Evolutionary conservation across 37 sponge, comb jelly and placozoan species (phyloP), one percentile per base, ranked within the genome.

Genomic region (Hexactinellida sp.): DNA sequence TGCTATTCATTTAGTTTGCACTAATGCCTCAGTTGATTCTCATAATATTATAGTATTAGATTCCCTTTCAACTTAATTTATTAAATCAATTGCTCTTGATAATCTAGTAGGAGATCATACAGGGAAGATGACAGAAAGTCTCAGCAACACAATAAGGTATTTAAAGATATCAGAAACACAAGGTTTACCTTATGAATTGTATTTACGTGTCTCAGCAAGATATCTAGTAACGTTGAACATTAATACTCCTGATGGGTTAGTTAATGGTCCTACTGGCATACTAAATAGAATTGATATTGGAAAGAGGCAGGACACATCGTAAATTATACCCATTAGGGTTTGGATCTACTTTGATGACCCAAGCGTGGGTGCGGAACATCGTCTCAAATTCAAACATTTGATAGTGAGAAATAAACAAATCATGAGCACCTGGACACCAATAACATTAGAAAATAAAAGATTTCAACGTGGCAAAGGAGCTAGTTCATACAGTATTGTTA

Each of bases 111-210:
- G 76, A 32, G 76, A 63, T 28, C 25, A 63, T 63, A 28, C 76
- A 21, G 76, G 76, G 13, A 28, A 10, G 3, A 63, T 63, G 3
- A 21, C 76, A 32, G 76, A 28, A 5, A 32, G 5, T 21, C 34
- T 63, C 5, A 63, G 76, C 25, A 63, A 32, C 21, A n/a, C 76
- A 23, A 63, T 63, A 63, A 23, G 34, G 13, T 23, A 1, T 63
- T 63, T 63, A 28, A 63, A 63, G 76, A 28, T 63, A 63, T 63
- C 76, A 63, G 76, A 63, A 5, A 63, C 76, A 32, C 76, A 63
- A 63, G 76, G 76, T 63, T 28, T 63, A 63, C 76, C 76, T 63
- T n/a, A n/a, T n/a, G n/a, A n/a, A n/a, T n/a, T n/a, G n/a, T n/a
- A n/a, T n/a, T n/a, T n/a, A n/a, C n/a, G n/a, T n/a, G n/a, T n/a